Evolutionary conservation across 2,113 vertebrate genomes (phyloP).

Genomic region (Heloderma charlesbogerti): DNA sequence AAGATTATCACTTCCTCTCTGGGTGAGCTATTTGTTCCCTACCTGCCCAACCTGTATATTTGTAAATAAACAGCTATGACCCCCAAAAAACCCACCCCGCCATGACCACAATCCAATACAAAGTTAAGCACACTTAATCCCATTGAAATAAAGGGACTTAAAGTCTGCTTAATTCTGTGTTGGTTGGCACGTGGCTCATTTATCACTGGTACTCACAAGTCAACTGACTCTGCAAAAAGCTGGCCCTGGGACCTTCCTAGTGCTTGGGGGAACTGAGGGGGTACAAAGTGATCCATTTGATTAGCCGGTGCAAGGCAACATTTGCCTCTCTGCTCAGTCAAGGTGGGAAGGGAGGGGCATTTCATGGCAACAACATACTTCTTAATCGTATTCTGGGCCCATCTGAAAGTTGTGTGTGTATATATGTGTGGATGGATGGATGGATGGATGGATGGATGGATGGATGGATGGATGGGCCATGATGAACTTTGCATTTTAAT

Average conservation of each 20-base stretch:
- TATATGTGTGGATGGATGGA: too few relatives aligned
- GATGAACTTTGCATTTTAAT: slow-evolving; percentile 21
- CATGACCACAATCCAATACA: background rate
- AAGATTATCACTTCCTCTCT: background rate
- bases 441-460: too few relatives aligned
- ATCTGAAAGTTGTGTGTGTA: background rate
- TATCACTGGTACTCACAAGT: background rate
- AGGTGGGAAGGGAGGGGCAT: background rate
- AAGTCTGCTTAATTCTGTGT: background rate
- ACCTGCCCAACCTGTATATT: background rate
- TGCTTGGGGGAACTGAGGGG: background rate
- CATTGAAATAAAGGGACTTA: background rate
- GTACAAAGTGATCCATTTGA: background rate
- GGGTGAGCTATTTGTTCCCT: background rate
- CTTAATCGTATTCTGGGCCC: background rate
- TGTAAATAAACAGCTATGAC: background rate
- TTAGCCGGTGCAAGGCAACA: background rate
- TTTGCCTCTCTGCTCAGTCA: background rate
- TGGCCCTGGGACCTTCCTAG: background rate
- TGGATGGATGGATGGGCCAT: background rate
- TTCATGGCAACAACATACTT: background rate
- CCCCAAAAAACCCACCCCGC: background rate
- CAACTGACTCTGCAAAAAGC: background rate
- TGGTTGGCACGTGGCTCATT: background rate
- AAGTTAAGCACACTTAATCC: background rate